Percentiles rank a stretch among this genome's conserved stretches.
Evolutionary conservation across 2,797 vertebrate genomes (phyloP).

Genomic region (Peromyscus nudipes): DNA sequence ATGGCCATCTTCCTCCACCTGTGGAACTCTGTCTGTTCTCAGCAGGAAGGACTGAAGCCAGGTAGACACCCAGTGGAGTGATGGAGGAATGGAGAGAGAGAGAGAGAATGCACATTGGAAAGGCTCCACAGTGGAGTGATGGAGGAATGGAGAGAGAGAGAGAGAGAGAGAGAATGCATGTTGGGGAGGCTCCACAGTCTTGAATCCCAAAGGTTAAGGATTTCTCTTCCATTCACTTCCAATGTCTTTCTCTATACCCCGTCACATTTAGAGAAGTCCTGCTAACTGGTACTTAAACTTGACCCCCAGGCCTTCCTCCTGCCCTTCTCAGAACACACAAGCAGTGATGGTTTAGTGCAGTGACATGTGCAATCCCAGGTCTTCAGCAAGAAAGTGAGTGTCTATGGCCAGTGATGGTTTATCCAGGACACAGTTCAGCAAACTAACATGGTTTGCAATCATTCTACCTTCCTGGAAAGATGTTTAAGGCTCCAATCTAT

Average conservation of each 20-base stretch:
- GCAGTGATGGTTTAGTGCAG: neutral
- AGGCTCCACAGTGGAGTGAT: too few species aligned
- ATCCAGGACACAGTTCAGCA: neutral
- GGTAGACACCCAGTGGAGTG: neutral
- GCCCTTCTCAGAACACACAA: neutral
- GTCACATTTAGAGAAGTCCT: neutral
- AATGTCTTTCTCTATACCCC: neutral
- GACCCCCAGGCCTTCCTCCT: neutral
- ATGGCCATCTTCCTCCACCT: neutral
- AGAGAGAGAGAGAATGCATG: neutral
- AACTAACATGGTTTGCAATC: slow-evolving; percentile 32
- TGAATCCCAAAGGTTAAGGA: neutral
- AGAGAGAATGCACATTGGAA: too few species aligned
- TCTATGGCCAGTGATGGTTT: neutral
- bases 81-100: neutral
- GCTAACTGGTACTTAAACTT: neutral
- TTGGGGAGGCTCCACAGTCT: too few species aligned
- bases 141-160: too few species aligned
- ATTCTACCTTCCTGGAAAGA: slow-evolving; percentile 47
- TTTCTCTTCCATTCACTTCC: neutral
- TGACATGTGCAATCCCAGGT: neutral
- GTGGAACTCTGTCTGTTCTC: neutral
- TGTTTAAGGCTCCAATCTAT: slow-evolving; percentile 44
- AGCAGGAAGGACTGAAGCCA: neutral
- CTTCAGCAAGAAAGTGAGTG: neutral